Evolutionary conservation across 2,888 invertebrate genomes (phyloP).

Genomic region (Graphium colonna): DNA sequence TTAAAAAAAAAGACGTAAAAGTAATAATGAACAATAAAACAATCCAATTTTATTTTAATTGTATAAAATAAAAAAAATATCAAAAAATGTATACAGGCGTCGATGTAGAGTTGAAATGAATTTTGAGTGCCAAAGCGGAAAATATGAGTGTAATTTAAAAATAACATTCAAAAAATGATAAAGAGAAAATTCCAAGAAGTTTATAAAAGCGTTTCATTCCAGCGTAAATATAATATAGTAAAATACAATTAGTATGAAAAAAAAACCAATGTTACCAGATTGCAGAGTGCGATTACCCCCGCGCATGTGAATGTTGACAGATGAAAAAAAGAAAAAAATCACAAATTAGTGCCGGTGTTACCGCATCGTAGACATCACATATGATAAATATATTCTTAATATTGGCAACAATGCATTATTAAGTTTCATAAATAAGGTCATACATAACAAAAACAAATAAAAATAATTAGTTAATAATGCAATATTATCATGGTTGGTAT

Average conservation of each 20-base stretch:
- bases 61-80: too few relatives aligned
- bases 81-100: too few relatives aligned
- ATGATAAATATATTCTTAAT: conserved; percentile 14
- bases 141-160: background rate
- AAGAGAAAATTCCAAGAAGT: conserved; percentile 28
- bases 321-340: conserved; percentile 70
- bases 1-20: too few relatives aligned
- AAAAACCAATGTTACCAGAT: conserved; percentile 76
- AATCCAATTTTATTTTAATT: too few relatives aligned
- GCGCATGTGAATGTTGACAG: conserved; percentile 70
- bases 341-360: conserved; percentile 58
- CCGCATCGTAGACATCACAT: conserved; percentile 27
- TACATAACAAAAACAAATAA: background rate
- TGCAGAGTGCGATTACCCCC: conserved; percentile 77
- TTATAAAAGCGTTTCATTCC: conserved; percentile 24
- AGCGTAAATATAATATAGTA: conserved; percentile 26
- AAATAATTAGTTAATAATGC: too few relatives aligned
- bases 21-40: too few relatives aligned
- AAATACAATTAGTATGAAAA: conserved; percentile 58
- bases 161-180: conserved; percentile 10
- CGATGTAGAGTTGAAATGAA: too few relatives aligned
- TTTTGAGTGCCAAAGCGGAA: conserved; percentile 25
- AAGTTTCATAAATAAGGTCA: background rate
- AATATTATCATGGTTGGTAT: conserved; percentile 54
- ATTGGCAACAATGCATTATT: conserved; percentile 62